Base-by-base conservation (phyloP, 2,888 invertebrate genomes). In the Hypselothyrea guttata region DNA sequence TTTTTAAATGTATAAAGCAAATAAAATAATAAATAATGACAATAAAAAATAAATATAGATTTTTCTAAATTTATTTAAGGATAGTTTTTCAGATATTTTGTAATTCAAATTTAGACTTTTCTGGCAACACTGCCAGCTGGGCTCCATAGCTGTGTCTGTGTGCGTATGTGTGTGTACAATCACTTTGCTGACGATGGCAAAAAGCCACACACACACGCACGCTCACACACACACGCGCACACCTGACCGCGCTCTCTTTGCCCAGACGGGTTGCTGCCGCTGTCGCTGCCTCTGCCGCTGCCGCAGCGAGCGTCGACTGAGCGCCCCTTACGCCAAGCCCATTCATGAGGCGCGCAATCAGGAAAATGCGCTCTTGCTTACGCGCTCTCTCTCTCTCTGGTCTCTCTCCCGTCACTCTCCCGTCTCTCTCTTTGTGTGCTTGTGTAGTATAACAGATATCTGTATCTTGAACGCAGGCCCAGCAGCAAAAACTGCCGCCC, bases 121-220 rank as follows among this genome's bases (percentile, higher is more conserved):
- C n/a, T n/a, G n/a, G n/a, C n/a, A n/a, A n/a, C n/a, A n/a, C n/a
- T n/a, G n/a, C n/a, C n/a, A n/a, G n/a, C n/a, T n/a, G n/a, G n/a
- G n/a, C n/a, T n/a, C n/a, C n/a, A n/a, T n/a, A n/a, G n/a, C n/a
- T n/a, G n/a, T n/a, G n/a, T n/a, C n/a, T n/a, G n/a, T n/a, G n/a
- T n/a, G n/a, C n/a, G n/a, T n/a, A n/a, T n/a, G n/a, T n/a, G n/a
- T n/a, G 56, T 13, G 69, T 68, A 38, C 53, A 44, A 33, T 30
- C 15, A 9, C 15, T 57, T 54, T 73, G 84, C 76, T 83, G 81
- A 85, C 85, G 84, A 66, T 55, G 67, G 57, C 78, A 84, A 63
- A 68, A 74, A 30, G 37, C 40, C 40, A 28, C n/a, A n/a, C n/a
- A n/a, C n/a, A n/a, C n/a, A 54, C 33, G 31, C 41, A n/a, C n/a